Evolutionary conservation across 2,888 invertebrate genomes (phyloP).

Genomic region (Palloptera scutellata): DNA sequence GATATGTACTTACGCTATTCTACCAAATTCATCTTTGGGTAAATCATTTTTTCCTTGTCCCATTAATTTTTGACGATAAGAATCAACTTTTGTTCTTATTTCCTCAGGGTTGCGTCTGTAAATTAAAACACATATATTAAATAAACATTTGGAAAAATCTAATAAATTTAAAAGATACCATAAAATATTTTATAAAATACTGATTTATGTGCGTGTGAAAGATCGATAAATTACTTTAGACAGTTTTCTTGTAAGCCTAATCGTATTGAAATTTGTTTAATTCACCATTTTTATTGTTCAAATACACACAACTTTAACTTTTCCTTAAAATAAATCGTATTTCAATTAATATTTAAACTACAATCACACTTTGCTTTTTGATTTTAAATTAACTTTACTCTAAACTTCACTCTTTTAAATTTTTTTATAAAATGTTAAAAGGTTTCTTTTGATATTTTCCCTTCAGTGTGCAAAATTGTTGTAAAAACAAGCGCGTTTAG

Average conservation of each 20-base stretch:
- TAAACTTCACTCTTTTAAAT: not conserved
- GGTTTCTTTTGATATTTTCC: slow-evolving; percentile 6
- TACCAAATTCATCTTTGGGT: slow-evolving; percentile 83
- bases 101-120: slow-evolving; percentile 85
- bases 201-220: slow-evolving; percentile 29
- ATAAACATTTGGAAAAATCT: slow-evolving; percentile 16
- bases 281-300: not conserved
- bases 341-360: not conserved
- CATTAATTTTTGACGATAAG: slow-evolving; percentile 86
- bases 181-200: not conserved
- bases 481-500: slow-evolving; percentile 12
- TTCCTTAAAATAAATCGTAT: not conserved
- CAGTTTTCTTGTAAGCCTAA: not conserved
- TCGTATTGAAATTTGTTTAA: not conserved
- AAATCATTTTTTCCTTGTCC: slow-evolving; percentile 70
- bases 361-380: not conserved
- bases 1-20: slow-evolving; percentile 67
- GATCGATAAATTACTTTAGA: slow-evolving; percentile 30
- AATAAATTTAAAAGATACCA: slow-evolving; percentile 11
- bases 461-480: not conserved
- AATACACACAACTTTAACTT: not conserved
- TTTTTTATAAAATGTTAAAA: slow-evolving; percentile 3
- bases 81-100: slow-evolving; percentile 84
- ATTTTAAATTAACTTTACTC: not conserved
- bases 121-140: slow-evolving; percentile 51